phyloP scores from a whole-genome alignment of 2,888 invertebrate species.

The Icerya purchasi region DNA sequence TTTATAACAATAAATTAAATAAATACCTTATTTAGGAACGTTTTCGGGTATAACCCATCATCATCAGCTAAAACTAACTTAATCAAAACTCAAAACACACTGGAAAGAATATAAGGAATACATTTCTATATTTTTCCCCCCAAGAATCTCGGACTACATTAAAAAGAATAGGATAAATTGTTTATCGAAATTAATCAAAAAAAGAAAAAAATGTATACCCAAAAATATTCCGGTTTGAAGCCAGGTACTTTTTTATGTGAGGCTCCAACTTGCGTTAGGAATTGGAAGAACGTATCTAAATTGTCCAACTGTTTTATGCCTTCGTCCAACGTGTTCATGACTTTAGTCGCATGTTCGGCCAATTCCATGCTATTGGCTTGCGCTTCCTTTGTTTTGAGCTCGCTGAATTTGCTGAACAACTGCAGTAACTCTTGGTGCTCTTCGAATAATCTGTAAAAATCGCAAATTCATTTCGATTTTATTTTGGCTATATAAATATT shows the following conservation, averaged over 20 bases:
- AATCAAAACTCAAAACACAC: too few relatives aligned
- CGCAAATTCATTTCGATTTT: neutral
- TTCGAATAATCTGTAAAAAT: constrained; percentile 53
- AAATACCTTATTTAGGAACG: too few relatives aligned
- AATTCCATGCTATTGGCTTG: constrained; percentile 61
- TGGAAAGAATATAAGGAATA: too few relatives aligned
- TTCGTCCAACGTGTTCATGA: constrained; percentile 74
- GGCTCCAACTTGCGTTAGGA: constrained; percentile 60
- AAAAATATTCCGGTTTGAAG: constrained; percentile 69
- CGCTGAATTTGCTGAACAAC: constrained; percentile 61
- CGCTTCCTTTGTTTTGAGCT: constrained; percentile 54
- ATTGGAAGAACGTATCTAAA: constrained; percentile 61
- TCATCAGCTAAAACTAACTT: too few relatives aligned
- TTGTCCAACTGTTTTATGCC: constrained; percentile 70
- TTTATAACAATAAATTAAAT: too few relatives aligned
- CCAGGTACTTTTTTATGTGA: constrained; percentile 64
- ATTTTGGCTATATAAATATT: neutral
- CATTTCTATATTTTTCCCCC: too few relatives aligned
- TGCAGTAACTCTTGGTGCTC: constrained; percentile 55
- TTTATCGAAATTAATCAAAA: too few relatives aligned
- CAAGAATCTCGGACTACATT: too few relatives aligned
- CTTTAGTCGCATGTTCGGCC: constrained; percentile 67
- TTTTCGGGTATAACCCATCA: too few relatives aligned
- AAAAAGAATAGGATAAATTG: too few relatives aligned
- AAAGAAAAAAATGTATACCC: too few relatives aligned